Conservation (phyloP, 2,113 vertebrate species). For the Pomatostomus ruficeps region DNA sequence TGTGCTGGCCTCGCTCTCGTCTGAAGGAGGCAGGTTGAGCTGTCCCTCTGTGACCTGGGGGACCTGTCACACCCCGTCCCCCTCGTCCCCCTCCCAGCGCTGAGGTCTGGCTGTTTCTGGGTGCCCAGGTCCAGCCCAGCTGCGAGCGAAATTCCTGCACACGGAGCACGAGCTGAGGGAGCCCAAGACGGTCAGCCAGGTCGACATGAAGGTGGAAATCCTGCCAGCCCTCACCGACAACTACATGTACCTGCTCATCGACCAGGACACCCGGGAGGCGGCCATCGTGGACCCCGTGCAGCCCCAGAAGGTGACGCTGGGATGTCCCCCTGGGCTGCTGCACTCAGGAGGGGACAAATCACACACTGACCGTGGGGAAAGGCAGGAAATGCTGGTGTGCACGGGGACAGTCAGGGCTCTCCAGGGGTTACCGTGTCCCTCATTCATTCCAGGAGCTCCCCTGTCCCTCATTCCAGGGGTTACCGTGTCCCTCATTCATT, state of each 20-base stretch:
- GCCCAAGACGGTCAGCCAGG: conserved; percentile 68
- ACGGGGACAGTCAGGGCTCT: neutral
- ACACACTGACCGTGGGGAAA: too few species aligned
- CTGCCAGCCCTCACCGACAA: conserved; percentile 94
- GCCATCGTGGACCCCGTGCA: conserved; percentile 93
- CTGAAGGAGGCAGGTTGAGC: neutral
- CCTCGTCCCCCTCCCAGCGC: neutral
- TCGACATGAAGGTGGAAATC: conserved; percentile 87
- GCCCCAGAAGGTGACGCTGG: conserved; percentile 81
- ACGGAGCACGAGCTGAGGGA: conserved; percentile 57
- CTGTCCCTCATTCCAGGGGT: too few species aligned
- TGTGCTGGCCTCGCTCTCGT: accelerated
- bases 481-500: neutral
- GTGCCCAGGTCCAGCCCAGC: conserved; percentile 69
- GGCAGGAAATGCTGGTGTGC: neutral
- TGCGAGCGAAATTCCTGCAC: conserved; percentile 61
- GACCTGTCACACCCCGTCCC: neutral
- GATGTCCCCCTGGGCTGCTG: neutral
- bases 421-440: too few species aligned
- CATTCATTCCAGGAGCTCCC: neutral
- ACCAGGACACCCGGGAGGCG: conserved; percentile 85
- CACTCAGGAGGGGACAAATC: too few species aligned
- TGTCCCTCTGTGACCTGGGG: neutral
- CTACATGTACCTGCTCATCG: conserved; percentile 98
- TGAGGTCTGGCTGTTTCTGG: neutral